phyloP scores from a whole-genome alignment of 2,113 vertebrate species.

The Muntiacus reevesi region DNA sequence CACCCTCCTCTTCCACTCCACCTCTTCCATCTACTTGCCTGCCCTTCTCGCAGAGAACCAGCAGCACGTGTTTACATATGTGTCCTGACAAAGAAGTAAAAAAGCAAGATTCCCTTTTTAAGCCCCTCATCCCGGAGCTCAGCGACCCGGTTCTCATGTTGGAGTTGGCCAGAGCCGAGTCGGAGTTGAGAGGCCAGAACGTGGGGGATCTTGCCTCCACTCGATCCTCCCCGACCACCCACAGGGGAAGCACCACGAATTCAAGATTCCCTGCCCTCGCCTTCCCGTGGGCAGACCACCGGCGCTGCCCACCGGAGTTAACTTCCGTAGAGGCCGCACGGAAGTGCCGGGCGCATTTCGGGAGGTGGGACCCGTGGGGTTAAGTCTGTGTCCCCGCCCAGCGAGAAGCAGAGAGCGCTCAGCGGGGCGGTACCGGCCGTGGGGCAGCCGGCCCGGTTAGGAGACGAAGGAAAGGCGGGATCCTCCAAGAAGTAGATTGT shows the following conservation, averaged over 20 bases:
- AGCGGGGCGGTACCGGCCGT: neutral
- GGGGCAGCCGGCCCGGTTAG: neutral
- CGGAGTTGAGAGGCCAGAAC: neutral
- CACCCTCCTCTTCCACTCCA: neutral
- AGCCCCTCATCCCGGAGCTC: neutral
- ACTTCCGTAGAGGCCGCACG: neutral
- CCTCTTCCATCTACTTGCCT: neutral
- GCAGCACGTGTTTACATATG: neutral
- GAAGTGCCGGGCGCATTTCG: neutral
- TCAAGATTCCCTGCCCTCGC: neutral
- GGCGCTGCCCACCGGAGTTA: neutral
- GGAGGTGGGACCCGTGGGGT: constrained; percentile 36
- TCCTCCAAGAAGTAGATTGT: constrained; percentile 45
- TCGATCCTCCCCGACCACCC: neutral
- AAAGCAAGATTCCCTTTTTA: neutral
- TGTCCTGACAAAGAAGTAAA: neutral
- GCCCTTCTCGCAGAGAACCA: neutral
- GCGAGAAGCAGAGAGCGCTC: neutral
- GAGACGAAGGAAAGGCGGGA: constrained; percentile 28
- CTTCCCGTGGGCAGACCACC: neutral
- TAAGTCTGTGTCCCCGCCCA: constrained; percentile 48
- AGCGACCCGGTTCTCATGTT: neutral
- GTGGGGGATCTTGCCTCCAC: neutral
- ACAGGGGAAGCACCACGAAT: neutral
- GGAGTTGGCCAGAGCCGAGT: neutral